Percentiles rank a stretch among this genome's conserved stretches.
Evolutionary conservation across 2,113 vertebrate genomes (phyloP).

Genomic region (Andinoacara biseriatus): DNA sequence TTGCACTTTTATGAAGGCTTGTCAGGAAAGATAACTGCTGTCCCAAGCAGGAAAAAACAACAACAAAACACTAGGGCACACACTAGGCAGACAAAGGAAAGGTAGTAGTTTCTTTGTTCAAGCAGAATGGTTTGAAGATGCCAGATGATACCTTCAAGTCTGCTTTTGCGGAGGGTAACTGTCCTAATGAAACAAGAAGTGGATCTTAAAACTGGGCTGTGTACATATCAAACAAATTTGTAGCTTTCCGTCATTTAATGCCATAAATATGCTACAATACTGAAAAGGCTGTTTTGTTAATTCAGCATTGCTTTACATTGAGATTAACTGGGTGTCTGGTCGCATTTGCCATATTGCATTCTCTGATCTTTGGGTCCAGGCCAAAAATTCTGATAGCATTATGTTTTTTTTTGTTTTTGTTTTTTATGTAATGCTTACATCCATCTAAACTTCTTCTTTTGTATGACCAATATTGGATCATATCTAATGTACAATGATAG

Average conservation of each 20-base stretch:
- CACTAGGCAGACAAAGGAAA: background rate
- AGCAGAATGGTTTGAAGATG: background rate
- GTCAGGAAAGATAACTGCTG: constrained; percentile 32
- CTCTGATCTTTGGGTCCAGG: background rate
- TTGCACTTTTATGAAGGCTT: constrained; percentile 39
- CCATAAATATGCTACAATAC: constrained; percentile 7
- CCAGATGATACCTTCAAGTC: background rate
- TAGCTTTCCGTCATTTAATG: background rate
- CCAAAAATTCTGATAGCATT: background rate
- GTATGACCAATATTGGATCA: background rate
- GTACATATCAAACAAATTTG: background rate
- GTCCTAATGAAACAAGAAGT: constrained; percentile 1
- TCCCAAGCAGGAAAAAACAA: constrained; percentile 1
- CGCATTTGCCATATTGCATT: background rate
- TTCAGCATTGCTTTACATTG: constrained; percentile 8
- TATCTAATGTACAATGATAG: background rate
- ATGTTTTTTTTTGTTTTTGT: no score
- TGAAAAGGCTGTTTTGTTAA: background rate
- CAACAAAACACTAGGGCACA: background rate
- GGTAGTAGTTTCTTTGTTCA: background rate
- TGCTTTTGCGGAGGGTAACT: background rate
- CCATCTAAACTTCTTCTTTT: background rate
- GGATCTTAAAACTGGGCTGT: background rate
- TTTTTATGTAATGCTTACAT: background rate
- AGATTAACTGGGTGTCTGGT: background rate